Percentiles rank a stretch among this genome's conserved stretches.
Conservation (phyloP, 2,113 vertebrate species). For the Cygnus buccinator region DNA sequence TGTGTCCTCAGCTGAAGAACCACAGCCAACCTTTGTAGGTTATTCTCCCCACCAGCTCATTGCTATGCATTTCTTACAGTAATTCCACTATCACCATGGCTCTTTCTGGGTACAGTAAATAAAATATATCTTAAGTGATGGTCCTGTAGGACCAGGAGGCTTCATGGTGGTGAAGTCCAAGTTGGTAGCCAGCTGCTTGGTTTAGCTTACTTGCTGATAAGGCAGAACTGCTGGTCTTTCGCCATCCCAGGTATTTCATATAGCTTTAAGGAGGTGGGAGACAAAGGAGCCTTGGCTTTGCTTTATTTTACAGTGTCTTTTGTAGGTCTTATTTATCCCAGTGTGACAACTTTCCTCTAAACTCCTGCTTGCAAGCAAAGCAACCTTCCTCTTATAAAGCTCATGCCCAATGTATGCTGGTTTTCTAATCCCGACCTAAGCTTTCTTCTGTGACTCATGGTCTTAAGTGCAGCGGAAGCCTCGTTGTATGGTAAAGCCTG, state of each 20-base stretch:
- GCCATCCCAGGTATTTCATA: neutral
- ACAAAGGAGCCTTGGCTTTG: neutral
- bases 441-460: neutral
- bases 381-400: neutral
- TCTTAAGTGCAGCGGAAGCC: neutral
- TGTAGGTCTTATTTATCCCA: neutral
- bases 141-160: neutral
- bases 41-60: neutral
- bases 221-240: neutral
- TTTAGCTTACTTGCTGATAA: neutral
- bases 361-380: neutral
- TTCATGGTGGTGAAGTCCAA: neutral
- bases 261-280: neutral
- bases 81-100: neutral
- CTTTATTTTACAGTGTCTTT: neutral
- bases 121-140: neutral
- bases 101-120: neutral
- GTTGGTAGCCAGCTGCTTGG: neutral
- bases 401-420: too few species aligned
- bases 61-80: neutral
- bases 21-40: neutral
- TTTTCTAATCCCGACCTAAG: too few species aligned
- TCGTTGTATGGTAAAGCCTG: neutral
- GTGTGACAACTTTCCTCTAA: neutral
- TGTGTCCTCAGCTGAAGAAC: neutral